Evolutionary conservation across 2,113 vertebrate genomes (phyloP), one percentile per base, ranked within the genome.

Genomic region (Ornithorhynchus anatinus): DNA sequence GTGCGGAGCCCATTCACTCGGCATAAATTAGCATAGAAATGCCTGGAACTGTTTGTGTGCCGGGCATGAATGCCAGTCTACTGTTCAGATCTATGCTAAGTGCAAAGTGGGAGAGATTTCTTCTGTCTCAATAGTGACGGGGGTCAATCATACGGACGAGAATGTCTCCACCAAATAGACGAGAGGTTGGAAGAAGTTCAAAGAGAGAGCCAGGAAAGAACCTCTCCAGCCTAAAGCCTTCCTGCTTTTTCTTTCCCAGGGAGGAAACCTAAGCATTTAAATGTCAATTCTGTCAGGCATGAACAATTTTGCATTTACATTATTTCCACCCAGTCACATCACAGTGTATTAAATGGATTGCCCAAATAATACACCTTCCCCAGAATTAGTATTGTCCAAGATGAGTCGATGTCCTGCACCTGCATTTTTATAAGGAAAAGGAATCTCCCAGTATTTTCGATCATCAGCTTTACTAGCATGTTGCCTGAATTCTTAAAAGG

Each of bases 21-120:
- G 20, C 54, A 53, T 33, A 50, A 23, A 61, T 50, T 47, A 50
- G 42, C 75, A 42, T 17, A 37, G 67, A 42, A 43, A 66, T 22
- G 47, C 56, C 59, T 39, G 54, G 61, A 63, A 27, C 35, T 36
- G 20, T 38, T 31, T 45, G 31, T 52, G 45, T 63, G 59, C 50
- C 31, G 50, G 4, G 67, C 67, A 33, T 65, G 59, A 59, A 60
- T 14, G 33, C 22, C 43, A 33, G 19, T 50, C 23, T 23, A n/a
- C n/a, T n/a, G 45, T 27, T 19, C 15, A 40, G 32, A 29, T 35
- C n/a, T 6, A 3, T 10, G 25, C 11, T 29, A 27, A 27, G 25
- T 23, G 47, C 45, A 48, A 48, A 48, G 4, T 15, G 15, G 16
- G 39, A 10, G n/a, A 12, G 10, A 25, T 17, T 33, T 59, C 58